phyloP scores from a whole-genome alignment of 2,888 invertebrate genomes.

The Mythimna albipuncta region DNA sequence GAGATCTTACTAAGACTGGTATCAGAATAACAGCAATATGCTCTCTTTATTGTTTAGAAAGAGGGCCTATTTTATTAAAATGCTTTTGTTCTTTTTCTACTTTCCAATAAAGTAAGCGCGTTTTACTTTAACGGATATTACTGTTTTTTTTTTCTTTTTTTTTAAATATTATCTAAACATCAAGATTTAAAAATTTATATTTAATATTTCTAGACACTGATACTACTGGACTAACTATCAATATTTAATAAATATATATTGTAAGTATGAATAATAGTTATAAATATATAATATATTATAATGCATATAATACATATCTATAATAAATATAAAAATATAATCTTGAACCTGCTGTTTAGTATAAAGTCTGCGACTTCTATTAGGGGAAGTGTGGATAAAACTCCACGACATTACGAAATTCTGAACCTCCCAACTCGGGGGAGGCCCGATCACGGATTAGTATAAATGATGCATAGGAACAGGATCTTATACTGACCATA shows the following conservation, averaged over 20 bases:
- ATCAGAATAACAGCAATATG: too few species aligned
- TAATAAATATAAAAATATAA: background rate
- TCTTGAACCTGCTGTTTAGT: background rate
- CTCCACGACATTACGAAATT: background rate
- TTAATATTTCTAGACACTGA: background rate
- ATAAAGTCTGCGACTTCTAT: background rate
- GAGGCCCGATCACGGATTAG: too few species aligned
- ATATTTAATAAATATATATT: background rate
- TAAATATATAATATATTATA: background rate
- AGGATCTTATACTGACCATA: background rate
- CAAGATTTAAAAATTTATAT: background rate
- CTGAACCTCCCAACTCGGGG: too few species aligned
- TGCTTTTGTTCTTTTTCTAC: too few species aligned
- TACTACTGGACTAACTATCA: background rate
- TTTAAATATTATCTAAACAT: background rate
- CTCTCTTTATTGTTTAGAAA: too few species aligned
- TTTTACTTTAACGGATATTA: too few species aligned
- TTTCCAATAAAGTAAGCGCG: too few species aligned
- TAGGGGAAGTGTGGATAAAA: background rate
- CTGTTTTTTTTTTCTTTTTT: too few species aligned
- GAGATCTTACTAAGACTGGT: background rate
- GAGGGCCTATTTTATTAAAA: too few species aligned
- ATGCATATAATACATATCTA: background rate
- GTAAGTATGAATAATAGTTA: background rate
- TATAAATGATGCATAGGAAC: background rate